Percentiles rank a stretch among this genome's conserved stretches.
These are phyloP conservation scores for Anableps anableps DNA, from an alignment of 2,797 vertebrate species.

Conservation along the genomic window DNA sequence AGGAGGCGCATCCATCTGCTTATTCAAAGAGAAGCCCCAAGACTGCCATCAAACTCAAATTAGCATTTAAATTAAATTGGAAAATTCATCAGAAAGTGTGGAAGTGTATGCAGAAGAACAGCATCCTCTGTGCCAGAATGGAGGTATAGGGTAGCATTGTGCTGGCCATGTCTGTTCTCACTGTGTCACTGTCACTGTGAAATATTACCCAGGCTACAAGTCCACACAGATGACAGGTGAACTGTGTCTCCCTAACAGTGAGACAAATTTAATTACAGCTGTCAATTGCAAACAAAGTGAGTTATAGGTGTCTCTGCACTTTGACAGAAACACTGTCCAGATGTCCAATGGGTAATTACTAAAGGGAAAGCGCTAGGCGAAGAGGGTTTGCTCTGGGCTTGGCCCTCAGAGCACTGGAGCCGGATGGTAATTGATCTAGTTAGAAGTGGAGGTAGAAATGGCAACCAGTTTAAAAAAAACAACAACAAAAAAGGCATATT, in stretches of 20 bases:
- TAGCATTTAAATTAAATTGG: constrained; percentile 64
- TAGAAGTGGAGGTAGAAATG: not conserved
- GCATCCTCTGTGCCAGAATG: constrained; percentile 2
- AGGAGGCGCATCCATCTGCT: constrained; percentile 25
- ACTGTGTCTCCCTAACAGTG: constrained; percentile 13
- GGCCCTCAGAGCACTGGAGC: constrained; percentile 3
- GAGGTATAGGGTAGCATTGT: not conserved
- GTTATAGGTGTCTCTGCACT: constrained; percentile 6
- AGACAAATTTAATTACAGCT: constrained; percentile 37
- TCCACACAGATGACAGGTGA: constrained; percentile 21
- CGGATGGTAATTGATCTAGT: constrained; percentile 14
- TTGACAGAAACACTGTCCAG: constrained; percentile 31
- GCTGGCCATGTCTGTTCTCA: not conserved
- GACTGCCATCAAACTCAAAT: constrained; percentile 53
- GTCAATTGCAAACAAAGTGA: constrained; percentile 46
- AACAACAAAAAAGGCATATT: not conserved
- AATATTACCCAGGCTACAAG: constrained; percentile 16
- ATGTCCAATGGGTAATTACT: constrained; percentile 33
- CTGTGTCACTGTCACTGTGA: constrained; percentile 9
- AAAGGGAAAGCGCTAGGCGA: constrained; percentile 18
- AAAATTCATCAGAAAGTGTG: constrained; percentile 40
- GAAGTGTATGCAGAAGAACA: constrained; percentile 18
- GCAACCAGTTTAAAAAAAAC: constrained; percentile 8
- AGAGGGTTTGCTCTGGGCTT: constrained; percentile 16
- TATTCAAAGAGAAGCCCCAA: constrained; percentile 30